Conservation (phyloP, 92 coral and sea anemone species). For the Chrysogorgia sp. region DNA sequence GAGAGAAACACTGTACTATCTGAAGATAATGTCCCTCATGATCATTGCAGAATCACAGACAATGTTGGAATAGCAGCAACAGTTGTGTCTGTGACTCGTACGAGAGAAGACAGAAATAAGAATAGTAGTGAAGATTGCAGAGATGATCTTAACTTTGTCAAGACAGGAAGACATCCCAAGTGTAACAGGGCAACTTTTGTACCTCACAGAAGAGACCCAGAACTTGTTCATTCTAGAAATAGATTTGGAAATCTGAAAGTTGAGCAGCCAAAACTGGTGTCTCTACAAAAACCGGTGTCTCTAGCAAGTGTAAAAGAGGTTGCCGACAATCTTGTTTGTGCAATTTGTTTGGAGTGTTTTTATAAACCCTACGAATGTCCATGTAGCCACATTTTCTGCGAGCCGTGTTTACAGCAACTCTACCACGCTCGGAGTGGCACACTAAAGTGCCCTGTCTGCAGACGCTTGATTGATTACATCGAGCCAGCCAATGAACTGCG, state of each 20-base stretch:
- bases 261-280: background rate
- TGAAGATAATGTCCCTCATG: background rate
- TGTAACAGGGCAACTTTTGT: background rate
- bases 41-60: too few species aligned
- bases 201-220: background rate
- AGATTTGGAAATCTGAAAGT: background rate
- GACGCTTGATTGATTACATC: constrained; percentile 63
- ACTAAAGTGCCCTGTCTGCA: constrained; percentile 84
- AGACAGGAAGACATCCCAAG: background rate
- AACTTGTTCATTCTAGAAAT: background rate
- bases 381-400: constrained; percentile 92
- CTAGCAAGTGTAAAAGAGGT: too few species aligned
- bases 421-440: constrained; percentile 64
- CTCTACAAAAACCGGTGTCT: background rate
- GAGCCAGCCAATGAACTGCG: constrained; percentile 71
- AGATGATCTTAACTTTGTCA: background rate
- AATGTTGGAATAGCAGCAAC: background rate
- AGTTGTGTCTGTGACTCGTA: background rate
- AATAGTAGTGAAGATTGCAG: background rate
- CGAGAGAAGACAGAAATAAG: background rate
- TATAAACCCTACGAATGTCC: constrained; percentile 80
- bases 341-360: constrained; percentile 85
- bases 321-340: constrained; percentile 68
- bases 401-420: constrained; percentile 82
- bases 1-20: background rate